Evolutionary conservation across 2,113 vertebrate genomes (phyloP).

Genomic region (Echinops telfairi): DNA sequence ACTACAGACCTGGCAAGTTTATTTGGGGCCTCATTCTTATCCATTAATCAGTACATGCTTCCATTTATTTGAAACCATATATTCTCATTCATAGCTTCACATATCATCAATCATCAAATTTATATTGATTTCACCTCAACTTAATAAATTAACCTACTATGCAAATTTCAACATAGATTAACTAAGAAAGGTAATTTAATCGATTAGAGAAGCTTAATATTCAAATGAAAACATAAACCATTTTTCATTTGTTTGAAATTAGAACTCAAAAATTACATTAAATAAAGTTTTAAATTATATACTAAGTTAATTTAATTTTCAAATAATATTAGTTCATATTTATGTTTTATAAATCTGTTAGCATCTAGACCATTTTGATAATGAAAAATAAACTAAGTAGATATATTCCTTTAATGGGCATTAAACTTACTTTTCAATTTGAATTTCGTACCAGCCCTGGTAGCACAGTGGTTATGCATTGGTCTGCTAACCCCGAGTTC

Average conservation of each 20-base stretch:
- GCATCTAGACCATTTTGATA: neutral
- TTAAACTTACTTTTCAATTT: neutral
- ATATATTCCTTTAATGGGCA: conserved; percentile 9
- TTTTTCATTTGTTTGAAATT: conserved; percentile 63
- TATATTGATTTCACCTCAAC: conserved; percentile 67
- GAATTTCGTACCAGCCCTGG: too few relatives aligned
- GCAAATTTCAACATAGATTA: conserved; percentile 45
- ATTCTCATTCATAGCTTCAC: conserved; percentile 55
- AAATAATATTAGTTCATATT: neutral
- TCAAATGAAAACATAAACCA: conserved; percentile 33
- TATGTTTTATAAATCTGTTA: neutral
- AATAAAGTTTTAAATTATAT: conserved; percentile 42
- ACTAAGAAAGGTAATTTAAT: conserved; percentile 63
- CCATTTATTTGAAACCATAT: conserved; percentile 38
- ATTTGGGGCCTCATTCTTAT: conserved; percentile 41
- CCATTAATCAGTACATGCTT: conserved; percentile 34
- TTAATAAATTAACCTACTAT: conserved; percentile 69
- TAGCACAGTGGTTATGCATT: too few relatives aligned
- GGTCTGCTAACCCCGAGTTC: too few relatives aligned
- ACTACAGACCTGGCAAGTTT: conserved; percentile 52
- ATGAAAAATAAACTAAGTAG: neutral
- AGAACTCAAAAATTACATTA: conserved; percentile 33
- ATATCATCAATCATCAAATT: conserved; percentile 64
- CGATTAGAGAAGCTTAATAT: conserved; percentile 62
- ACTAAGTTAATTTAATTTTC: conserved; percentile 53